These are phyloP conservation scores for Melitaea athalia DNA, from an alignment of 2,888 invertebrate species.

Conservation along the genomic window DNA sequence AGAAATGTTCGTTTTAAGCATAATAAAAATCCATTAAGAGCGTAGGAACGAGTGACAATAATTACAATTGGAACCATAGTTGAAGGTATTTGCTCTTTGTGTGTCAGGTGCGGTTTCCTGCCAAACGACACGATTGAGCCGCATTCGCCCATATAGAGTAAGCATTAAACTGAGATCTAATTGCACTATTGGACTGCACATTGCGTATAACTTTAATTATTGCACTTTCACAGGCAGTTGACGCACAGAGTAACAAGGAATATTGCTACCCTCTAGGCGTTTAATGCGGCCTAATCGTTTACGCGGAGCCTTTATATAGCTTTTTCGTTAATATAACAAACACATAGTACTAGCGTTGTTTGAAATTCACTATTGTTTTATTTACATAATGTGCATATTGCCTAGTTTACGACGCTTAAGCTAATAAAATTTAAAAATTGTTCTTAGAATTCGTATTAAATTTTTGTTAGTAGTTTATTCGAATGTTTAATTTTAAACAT, in stretches of 20 bases:
- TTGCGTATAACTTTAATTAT: constrained; percentile 10
- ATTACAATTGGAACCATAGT: constrained; percentile 1
- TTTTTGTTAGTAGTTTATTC: background rate
- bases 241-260: constrained; percentile 23
- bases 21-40: too few relatives aligned
- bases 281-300: constrained; percentile 50
- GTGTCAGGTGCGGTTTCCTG: constrained; percentile 80
- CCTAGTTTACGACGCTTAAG: too few relatives aligned
- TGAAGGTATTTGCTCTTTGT: constrained; percentile 56
- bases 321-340: background rate
- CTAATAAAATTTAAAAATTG: too few relatives aligned
- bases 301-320: constrained; percentile 29
- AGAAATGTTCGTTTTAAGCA: too few relatives aligned
- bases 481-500: background rate
- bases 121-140: constrained; percentile 79
- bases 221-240: constrained; percentile 32
- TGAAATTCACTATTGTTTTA: too few relatives aligned
- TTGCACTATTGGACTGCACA: constrained; percentile 24
- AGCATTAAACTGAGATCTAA: constrained; percentile 55
- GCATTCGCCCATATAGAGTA: constrained; percentile 79
- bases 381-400: too few relatives aligned
- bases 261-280: constrained; percentile 19
- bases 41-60: background rate
- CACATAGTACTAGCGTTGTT: background rate
- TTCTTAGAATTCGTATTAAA: background rate